These are phyloP conservation scores for Xylocopa sonorina DNA, from an alignment of 1,140 invertebrate genomes.

Conservation along the genomic window DNA sequence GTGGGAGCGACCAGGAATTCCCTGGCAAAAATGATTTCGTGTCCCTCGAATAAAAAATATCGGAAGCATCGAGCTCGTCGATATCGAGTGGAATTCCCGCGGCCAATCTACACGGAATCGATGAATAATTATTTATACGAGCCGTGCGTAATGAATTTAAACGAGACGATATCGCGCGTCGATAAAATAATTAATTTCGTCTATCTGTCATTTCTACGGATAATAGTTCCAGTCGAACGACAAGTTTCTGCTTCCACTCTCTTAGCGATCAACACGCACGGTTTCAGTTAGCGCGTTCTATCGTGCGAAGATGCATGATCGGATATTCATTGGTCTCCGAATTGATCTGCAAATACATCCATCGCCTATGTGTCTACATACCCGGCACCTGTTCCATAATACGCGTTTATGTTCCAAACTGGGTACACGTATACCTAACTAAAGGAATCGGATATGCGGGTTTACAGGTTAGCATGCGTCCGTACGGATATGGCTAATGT, in stretches of 20 bases:
- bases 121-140: too few species aligned
- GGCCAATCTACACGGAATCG: too few species aligned
- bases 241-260: neutral
- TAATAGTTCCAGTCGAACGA: neutral
- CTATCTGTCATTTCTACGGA: too few species aligned
- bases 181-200: too few species aligned
- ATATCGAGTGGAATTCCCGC: neutral
- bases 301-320: constrained; percentile 7
- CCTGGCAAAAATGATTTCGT: neutral
- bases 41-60: neutral
- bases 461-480: constrained; percentile 24
- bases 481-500: neutral
- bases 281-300: neutral
- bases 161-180: too few species aligned
- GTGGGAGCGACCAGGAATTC: neutral
- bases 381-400: constrained; percentile 51
- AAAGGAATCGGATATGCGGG: constrained; percentile 37
- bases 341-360: constrained; percentile 37
- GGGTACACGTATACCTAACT: constrained; percentile 5
- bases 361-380: constrained; percentile 42
- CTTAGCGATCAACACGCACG: neutral
- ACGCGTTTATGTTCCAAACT: constrained; percentile 51
- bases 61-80: too few species aligned
- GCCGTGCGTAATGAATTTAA: too few species aligned
- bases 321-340: constrained; percentile 38